Percentiles rank a stretch among this genome's conserved stretches.
These are phyloP conservation scores for Remorina albescens DNA, from an alignment of 2,797 vertebrate species.

Conservation along the genomic window DNA sequence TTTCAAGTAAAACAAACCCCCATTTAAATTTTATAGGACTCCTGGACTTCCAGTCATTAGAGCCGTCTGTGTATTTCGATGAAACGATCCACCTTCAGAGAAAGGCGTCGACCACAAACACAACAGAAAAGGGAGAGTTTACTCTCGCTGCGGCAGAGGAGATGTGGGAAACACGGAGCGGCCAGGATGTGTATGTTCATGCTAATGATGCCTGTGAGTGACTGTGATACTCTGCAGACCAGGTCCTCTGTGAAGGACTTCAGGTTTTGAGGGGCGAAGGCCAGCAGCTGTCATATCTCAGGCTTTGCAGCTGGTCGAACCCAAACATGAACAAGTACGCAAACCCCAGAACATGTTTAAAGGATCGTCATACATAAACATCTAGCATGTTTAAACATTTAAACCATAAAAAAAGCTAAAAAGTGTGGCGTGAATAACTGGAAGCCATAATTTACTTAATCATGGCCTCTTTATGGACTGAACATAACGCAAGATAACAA, in stretches of 20 bases:
- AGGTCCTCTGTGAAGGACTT: slow-evolving; percentile 12
- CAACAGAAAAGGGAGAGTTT: background rate
- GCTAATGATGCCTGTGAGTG: slow-evolving; percentile 17
- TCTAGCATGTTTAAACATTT: background rate
- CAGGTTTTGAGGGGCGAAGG: slow-evolving; percentile 1
- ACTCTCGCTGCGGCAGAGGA: no score
- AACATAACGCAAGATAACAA: background rate
- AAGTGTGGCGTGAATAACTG: background rate
- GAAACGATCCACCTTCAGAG: slow-evolving; percentile 19
- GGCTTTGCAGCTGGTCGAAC: slow-evolving; percentile 10
- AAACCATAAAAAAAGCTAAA: background rate
- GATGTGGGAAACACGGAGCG: slow-evolving; percentile 4
- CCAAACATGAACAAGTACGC: background rate
- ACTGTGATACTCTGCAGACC: slow-evolving; percentile 31
- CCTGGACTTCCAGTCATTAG: no score
- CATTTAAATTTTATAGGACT: slow-evolving; percentile 11
- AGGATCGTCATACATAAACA: background rate
- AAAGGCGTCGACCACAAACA: slow-evolving; percentile 43
- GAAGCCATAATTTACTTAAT: background rate
- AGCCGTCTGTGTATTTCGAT: no score
- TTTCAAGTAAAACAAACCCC: background rate
- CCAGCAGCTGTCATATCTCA: slow-evolving; percentile 40
- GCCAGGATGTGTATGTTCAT: background rate
- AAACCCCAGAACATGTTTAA: background rate
- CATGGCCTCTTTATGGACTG: background rate